Evolutionary conservation across 2,797 vertebrate genomes (phyloP).

Genomic region (Sebastes itinus): DNA sequence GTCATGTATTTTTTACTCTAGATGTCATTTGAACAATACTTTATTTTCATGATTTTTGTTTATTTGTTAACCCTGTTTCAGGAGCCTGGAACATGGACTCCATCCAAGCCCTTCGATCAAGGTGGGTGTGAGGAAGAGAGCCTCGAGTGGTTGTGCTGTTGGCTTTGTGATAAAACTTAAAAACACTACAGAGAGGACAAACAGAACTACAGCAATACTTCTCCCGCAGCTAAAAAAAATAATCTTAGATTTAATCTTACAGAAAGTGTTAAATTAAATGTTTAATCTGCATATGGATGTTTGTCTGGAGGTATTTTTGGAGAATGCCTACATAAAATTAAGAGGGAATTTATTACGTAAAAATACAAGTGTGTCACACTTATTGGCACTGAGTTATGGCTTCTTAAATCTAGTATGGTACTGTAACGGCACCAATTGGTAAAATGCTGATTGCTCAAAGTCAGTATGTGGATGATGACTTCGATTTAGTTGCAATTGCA

Average conservation of each 20-base stretch:
- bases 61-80: constrained; percentile 71
- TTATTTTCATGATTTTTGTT: constrained; percentile 30
- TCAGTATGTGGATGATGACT: neutral
- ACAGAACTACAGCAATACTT: neutral
- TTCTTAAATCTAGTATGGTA: no score
- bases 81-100: constrained; percentile 93
- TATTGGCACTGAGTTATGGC: no score
- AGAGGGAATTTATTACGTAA: no score
- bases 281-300: neutral
- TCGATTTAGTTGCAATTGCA: neutral
- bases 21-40: constrained; percentile 39
- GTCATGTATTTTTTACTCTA: constrained; percentile 3
- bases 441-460: neutral
- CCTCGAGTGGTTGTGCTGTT: neutral
- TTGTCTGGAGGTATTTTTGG: no score
- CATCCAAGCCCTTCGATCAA: constrained; percentile 92
- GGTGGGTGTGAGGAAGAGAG: constrained; percentile 81
- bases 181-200: neutral
- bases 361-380: no score
- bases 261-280: neutral
- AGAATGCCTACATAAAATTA: no score
- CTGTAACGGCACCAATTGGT: no score
- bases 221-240: neutral
- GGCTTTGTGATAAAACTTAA: constrained; percentile 9
- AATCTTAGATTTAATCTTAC: no score